Evolutionary conservation across 2,888 invertebrate genomes (phyloP), one percentile per base, ranked within the genome.

Genomic region (Scaptomyza parva): DNA sequence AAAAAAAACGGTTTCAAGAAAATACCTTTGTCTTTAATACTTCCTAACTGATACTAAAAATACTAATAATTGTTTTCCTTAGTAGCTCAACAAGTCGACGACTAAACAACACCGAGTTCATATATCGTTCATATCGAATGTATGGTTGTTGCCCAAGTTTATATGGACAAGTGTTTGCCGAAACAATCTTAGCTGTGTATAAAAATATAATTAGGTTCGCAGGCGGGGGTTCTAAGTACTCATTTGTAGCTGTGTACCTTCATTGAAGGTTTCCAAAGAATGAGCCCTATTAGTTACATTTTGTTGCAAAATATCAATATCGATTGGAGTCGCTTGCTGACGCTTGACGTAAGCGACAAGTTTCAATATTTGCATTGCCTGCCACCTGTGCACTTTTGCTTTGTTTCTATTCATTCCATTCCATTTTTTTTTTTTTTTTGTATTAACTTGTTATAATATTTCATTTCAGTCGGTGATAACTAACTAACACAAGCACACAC

Each of bases 311-410:
- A 35, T 14, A 35, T 1, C 22, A 33, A 22, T 63, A 69, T 70
- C 37, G 55, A 70, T 66, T 45, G 35, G 40, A 74, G 58, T 62
- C 40, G 48, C 37, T 65, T 14, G 2, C 5, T 28, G n/a, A n/a
- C n/a, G 51, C 33, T 70, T 70, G 57, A 70, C 70, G 70, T 39
- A 70, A 44, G 44, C 35, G 40, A 17, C 40, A 37, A 60, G 60
- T 57, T 45, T 50, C 43, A 65, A 70, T 66, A 60, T 70, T 70
- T 65, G 53, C 66, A 60, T 18, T 52, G 54, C 52, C 57, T 44
- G 17, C 20, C 48, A 28, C 39, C 47, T 55, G 51, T 47, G 37
- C 17, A 14, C 35, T 44, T 9, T 22, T 14, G 41, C n/a, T 53
- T 44, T 44, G 22, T 45, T 53, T 48, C 35, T 53, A 7, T 43